Evolutionary conservation across 2,113 vertebrate species (phyloP).

Genomic region (Laticauda colubrina): DNA sequence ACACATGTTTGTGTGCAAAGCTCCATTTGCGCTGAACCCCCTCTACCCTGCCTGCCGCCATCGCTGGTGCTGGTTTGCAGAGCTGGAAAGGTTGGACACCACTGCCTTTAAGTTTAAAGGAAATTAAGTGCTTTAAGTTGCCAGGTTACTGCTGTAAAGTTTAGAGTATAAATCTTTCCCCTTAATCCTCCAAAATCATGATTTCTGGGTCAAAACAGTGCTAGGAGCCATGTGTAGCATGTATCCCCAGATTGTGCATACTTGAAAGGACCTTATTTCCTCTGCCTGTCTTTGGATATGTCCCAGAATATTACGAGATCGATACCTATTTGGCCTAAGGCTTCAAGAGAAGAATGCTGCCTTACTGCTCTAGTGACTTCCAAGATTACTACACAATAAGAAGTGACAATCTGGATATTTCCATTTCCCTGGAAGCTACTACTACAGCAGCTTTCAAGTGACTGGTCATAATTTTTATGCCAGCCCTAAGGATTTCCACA

Average conservation of each 20-base stretch:
- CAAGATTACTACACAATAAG: neutral
- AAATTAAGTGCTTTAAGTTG: neutral
- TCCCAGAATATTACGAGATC: neutral
- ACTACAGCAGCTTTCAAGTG: neutral
- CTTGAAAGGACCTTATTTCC: neutral
- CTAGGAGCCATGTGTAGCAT: neutral
- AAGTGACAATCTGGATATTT: neutral
- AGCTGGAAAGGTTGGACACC: neutral
- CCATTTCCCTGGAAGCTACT: neutral
- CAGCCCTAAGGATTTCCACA: neutral
- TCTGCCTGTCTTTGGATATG: neutral
- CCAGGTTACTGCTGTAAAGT: neutral
- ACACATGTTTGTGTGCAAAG: fast-evolving
- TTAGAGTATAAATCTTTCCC: neutral
- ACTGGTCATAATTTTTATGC: neutral
- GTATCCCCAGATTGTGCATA: neutral
- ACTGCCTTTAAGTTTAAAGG: neutral
- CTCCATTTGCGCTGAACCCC: neutral
- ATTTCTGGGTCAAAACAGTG: neutral
- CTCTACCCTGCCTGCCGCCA: neutral
- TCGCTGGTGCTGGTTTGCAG: neutral
- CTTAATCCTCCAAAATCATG: neutral
- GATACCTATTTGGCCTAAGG: neutral
- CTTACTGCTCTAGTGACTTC: neutral
- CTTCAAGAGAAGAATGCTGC: neutral